Conservation (phyloP, 2,888 invertebrate genomes). For the Oxyscelio sp. region DNA sequence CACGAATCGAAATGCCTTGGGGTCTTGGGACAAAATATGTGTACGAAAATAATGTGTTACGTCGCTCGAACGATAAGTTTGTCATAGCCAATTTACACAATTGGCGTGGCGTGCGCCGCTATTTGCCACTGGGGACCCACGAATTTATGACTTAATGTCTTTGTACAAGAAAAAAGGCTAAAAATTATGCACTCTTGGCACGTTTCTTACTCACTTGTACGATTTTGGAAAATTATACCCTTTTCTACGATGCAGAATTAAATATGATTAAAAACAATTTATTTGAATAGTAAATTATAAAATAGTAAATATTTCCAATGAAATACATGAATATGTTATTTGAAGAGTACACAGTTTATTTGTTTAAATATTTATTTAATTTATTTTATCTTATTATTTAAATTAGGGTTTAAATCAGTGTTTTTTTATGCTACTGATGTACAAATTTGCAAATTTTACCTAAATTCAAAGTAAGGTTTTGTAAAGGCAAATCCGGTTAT, state of each 20-base stretch:
- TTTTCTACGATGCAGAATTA: not conserved
- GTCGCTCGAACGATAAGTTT: constrained; percentile 85
- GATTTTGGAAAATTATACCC: constrained; percentile 15
- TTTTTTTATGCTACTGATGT: too few species aligned
- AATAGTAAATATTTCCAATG: too few species aligned
- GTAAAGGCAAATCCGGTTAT: too few species aligned
- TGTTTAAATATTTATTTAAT: too few species aligned
- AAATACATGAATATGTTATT: too few species aligned
- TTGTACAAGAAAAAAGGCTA: constrained; percentile 55
- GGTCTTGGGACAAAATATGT: constrained; percentile 72
- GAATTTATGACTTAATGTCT: constrained; percentile 86
- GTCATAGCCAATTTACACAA: constrained; percentile 88
- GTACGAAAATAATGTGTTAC: constrained; percentile 78
- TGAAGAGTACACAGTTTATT: too few species aligned
- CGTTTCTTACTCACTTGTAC: constrained; percentile 19
- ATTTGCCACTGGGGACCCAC: constrained; percentile 87
- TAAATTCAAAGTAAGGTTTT: too few species aligned
- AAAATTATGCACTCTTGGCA: constrained; percentile 10
- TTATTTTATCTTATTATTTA: too few species aligned
- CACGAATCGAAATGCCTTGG: constrained; percentile 73
- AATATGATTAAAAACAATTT: too few species aligned
- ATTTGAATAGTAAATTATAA: too few species aligned
- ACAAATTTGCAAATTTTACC: too few species aligned
- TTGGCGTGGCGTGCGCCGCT: constrained; percentile 83
- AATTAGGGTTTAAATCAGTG: too few species aligned